phyloP scores from a whole-genome alignment of 2,888 invertebrate genomes.

The Rosalia funebris region DNA sequence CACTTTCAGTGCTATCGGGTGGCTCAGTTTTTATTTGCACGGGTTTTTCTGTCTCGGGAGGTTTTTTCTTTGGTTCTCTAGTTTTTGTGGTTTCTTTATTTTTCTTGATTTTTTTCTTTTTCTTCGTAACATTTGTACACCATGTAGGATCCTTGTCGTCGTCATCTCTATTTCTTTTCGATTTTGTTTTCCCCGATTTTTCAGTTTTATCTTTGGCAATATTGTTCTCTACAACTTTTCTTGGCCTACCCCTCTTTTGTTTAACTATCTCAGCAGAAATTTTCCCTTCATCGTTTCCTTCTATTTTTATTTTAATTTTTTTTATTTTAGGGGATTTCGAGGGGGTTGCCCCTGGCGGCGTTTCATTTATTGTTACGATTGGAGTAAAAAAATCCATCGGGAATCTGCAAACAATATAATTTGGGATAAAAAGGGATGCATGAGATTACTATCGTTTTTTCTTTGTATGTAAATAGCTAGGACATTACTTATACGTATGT shows the following conservation, averaged over 20 bases:
- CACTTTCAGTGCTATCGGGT: conserved; percentile 16
- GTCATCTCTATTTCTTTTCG: conserved; percentile 12
- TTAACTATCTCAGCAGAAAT: conserved; percentile 42
- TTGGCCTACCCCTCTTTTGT: conserved; percentile 37
- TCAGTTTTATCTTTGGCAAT: conserved; percentile 21
- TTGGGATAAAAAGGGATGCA: conserved; percentile 14
- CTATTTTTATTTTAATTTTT: conserved; percentile 42
- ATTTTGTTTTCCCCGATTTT: conserved; percentile 10
- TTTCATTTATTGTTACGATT: conserved; percentile 57
- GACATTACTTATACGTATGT: no score
- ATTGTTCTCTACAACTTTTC: conserved; percentile 20
- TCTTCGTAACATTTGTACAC: conserved; percentile 13
- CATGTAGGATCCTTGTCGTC: conserved; percentile 35
- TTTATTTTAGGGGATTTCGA: conserved; percentile 36
- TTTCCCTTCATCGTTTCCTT: conserved; percentile 36
- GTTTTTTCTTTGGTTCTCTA: conserved; percentile 24
- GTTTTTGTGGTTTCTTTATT: conserved; percentile 17
- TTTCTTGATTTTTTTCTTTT: conserved; percentile 29
- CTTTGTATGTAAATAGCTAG: no score
- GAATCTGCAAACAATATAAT: conserved; percentile 53
- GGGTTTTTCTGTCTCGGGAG: neutral
- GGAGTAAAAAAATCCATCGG: conserved; percentile 56
- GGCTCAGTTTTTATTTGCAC: conserved; percentile 35
- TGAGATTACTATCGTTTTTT: no score
- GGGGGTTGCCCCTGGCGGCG: conserved; percentile 28